phyloP scores from a whole-genome alignment of 2,888 invertebrate species.

The Morinoia aosen region DNA sequence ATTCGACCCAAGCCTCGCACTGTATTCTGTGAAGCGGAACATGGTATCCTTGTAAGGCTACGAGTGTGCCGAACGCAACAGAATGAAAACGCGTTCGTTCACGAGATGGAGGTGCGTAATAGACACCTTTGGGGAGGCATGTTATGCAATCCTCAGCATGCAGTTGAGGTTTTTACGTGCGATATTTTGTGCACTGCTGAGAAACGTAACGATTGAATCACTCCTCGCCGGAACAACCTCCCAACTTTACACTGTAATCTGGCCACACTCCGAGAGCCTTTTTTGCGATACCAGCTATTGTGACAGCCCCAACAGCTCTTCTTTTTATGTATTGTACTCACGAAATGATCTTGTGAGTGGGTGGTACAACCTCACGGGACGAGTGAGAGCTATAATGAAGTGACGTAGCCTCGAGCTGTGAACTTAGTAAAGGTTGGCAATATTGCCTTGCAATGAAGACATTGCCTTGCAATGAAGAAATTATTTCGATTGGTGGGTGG shows the following conservation, averaged over 20 bases:
- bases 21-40: not conserved
- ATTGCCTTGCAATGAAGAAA: not conserved
- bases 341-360: not conserved
- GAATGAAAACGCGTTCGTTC: constrained; percentile 36
- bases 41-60: not conserved
- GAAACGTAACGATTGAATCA: constrained; percentile 20
- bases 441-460: not conserved
- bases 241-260: constrained; percentile 20
- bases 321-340: not conserved
- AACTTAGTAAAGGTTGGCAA: too few relatives aligned
- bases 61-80: not conserved
- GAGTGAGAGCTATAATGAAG: not conserved
- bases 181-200: not conserved
- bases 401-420: not conserved
- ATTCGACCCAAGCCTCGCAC: not conserved
- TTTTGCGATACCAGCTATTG: constrained; percentile 19
- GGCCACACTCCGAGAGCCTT: not conserved
- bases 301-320: not conserved
- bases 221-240: constrained; percentile 33
- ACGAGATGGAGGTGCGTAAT: not conserved
- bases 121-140: constrained; percentile 43
- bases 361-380: constrained; percentile 1
- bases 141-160: constrained; percentile 40
- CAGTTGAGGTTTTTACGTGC: constrained; percentile 20
- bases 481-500: not conserved